Base-by-base conservation (phyloP, 1,140 invertebrate species). In the Solen grandis region DNA sequence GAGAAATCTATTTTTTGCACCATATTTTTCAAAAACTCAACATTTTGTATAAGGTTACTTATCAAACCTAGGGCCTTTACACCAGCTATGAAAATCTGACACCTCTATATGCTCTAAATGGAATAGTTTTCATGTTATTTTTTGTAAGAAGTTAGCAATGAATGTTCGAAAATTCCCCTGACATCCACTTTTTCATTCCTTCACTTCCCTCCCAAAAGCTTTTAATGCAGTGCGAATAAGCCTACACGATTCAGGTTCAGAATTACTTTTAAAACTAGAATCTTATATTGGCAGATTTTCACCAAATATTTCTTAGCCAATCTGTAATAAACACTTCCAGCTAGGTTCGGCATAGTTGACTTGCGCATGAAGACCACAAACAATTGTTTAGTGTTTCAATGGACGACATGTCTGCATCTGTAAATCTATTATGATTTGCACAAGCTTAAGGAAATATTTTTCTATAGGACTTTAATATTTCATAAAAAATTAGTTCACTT, bases 101-200 rank as follows among this genome's bases (percentile, higher is more conserved):
- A 35, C 55, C 54, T 33, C 31, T 73, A 29, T 59, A 73, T 5
- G 70, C n/a, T 22, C 50, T 14, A 35, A 74, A 55, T 14, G 69
- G 54, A 27, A 73, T 33, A n/a, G 27, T 33, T 38, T 55, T 73
- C 50, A 57, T 35, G 13, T 59, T 14, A n/a, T n/a, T n/a, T n/a
- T n/a, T n/a, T n/a, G n/a, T n/a, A 81, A 33, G 22, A 74, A 69
- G n/a, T 66, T 27, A 52, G 16, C n/a, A 14, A 62, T 50, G 41
- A 50, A 81, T 33, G 62, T 66, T 38, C 16, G 35, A 59, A 73
- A 73, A 4, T 50, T 29, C 33, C 69, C 5, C 46, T 74, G 70
- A 22, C 70, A 74, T 2, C 66, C 66, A 52, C 66, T 70, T 70
- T 70, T 55, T 70, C 46, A 54, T 72, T n/a, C 59, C 59, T 29